Evolutionary conservation across 2,797 vertebrate genomes (phyloP).

Genomic region (Spinus pinus): DNA sequence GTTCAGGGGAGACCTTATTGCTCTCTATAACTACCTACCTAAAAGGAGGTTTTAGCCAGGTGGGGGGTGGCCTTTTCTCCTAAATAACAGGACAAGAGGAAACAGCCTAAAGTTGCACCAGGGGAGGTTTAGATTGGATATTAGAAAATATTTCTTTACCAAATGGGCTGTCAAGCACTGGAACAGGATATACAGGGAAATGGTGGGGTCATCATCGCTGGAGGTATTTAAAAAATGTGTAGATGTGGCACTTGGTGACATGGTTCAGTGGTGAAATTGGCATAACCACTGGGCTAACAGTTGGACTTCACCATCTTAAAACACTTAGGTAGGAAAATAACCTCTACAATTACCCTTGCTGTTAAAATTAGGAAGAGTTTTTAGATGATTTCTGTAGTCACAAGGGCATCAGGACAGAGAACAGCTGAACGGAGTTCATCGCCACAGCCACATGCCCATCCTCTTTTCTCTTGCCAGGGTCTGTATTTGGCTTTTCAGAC

Average conservation of each 20-base stretch:
- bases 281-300: background rate
- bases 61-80: background rate
- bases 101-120: background rate
- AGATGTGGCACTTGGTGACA: background rate
- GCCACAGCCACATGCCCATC: background rate
- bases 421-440: background rate
- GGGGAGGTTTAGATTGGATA: background rate
- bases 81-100: background rate
- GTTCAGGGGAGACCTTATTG: background rate
- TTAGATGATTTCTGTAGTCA: background rate
- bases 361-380: background rate
- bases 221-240: background rate
- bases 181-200: background rate
- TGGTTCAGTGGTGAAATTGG: background rate
- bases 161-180: background rate
- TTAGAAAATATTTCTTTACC: background rate
- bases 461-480: background rate
- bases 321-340: background rate
- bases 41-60: background rate
- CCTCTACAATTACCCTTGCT: background rate
- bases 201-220: background rate
- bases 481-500: background rate
- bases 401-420: background rate
- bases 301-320: background rate
- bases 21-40: background rate